Percentiles rank a stretch among this genome's conserved stretches.
Evolutionary conservation across 2,888 invertebrate genomes (phyloP).

Genomic region (Drosophila phalerata): DNA sequence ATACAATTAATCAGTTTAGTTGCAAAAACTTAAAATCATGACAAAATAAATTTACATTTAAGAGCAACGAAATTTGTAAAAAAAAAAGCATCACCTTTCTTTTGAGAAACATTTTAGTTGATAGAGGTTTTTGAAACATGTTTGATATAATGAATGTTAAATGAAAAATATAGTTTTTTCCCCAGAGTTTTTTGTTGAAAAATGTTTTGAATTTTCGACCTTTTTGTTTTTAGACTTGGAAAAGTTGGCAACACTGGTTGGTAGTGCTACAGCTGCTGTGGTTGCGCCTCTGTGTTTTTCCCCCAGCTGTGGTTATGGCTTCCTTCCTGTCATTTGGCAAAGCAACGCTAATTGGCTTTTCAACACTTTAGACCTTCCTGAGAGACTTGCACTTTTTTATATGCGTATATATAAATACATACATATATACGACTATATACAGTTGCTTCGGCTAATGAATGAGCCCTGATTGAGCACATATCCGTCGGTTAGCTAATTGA

Average conservation of each 20-base stretch:
- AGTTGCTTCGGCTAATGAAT: slow-evolving; percentile 61
- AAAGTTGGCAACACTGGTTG: not conserved
- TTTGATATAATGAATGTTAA: no score
- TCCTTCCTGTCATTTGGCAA: slow-evolving; percentile 73
- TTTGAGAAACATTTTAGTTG: no score
- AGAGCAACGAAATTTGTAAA: no score
- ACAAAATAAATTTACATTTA: no score
- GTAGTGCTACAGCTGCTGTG: slow-evolving; percentile 7
- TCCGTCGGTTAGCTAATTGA: slow-evolving; percentile 79
- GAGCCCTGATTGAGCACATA: slow-evolving; percentile 71
- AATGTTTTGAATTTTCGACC: no score
- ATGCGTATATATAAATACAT: slow-evolving; percentile 7
- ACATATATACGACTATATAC: slow-evolving; percentile 1
- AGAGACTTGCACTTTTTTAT: slow-evolving; percentile 24
- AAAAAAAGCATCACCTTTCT: no score
- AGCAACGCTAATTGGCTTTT: slow-evolving; percentile 75
- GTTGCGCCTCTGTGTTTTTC: slow-evolving; percentile 18
- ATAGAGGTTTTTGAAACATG: no score
- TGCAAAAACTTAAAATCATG: no score
- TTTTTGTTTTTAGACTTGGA: no score
- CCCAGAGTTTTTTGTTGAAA: no score
- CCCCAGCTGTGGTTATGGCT: slow-evolving; percentile 67
- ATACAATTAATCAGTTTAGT: no score
- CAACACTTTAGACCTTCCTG: slow-evolving; percentile 77
- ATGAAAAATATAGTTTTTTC: no score